Evolutionary conservation across 2,888 invertebrate genomes (phyloP).

Genomic region (Conchocele bisecta): DNA sequence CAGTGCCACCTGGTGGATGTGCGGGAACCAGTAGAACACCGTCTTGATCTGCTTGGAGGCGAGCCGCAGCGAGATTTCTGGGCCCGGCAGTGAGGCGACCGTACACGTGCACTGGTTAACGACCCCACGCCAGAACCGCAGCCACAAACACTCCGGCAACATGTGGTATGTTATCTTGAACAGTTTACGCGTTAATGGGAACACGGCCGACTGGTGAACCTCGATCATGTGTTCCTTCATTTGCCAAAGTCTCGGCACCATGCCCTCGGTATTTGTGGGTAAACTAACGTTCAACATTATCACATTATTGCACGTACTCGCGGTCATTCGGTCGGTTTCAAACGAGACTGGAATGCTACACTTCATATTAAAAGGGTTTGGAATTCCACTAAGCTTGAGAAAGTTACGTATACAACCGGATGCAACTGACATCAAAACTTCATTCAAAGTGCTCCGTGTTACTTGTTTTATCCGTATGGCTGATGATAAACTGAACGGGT

Average conservation of each 20-base stretch:
- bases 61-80: constrained; percentile 83
- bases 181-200: constrained; percentile 84
- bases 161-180: constrained; percentile 83
- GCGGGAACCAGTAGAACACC: constrained; percentile 83
- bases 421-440: constrained; percentile 84
- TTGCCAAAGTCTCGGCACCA: constrained; percentile 86
- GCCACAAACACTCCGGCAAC: constrained; percentile 78
- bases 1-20: constrained; percentile 83
- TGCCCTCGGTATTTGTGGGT: constrained; percentile 85
- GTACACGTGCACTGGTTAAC: constrained; percentile 76
- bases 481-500: constrained; percentile 82
- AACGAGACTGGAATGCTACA: constrained; percentile 80
- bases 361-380: constrained; percentile 84
- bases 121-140: constrained; percentile 75
- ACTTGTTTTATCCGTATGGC: constrained; percentile 85
- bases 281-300: constrained; percentile 79
- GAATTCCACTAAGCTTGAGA: constrained; percentile 84
- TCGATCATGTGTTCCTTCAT: constrained; percentile 84
- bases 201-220: constrained; percentile 84
- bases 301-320: constrained; percentile 66
- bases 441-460: constrained; percentile 84
- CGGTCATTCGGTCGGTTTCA: constrained; percentile 44
- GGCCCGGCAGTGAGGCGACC: constrained; percentile 84
- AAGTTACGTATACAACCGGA: constrained; percentile 84
- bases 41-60: constrained; percentile 81